Evolutionary conservation across 2,797 vertebrate species (phyloP).

Genomic region (Astyanax mexicanus): DNA sequence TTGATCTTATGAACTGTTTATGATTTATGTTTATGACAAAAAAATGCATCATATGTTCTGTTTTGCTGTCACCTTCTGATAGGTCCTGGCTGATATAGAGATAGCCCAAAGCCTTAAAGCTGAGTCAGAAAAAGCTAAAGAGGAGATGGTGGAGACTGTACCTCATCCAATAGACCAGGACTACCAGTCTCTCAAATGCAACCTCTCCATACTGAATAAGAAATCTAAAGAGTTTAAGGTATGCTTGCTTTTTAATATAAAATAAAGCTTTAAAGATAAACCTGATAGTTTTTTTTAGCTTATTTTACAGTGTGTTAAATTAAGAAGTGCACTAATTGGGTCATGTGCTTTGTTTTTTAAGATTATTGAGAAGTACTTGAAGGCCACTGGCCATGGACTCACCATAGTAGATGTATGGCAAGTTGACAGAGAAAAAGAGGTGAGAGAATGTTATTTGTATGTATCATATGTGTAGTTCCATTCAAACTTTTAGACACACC

Average conservation of each 20-base stretch:
- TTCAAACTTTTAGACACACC: too few relatives aligned
- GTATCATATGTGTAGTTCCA: not conserved
- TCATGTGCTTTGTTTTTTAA: constrained; percentile 60
- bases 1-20: not conserved
- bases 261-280: not conserved
- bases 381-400: constrained; percentile 66
- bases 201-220: constrained; percentile 77
- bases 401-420: constrained; percentile 85
- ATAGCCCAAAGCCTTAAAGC: constrained; percentile 90
- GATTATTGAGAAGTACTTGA: constrained; percentile 86
- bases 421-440: constrained; percentile 85
- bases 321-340: not conserved
- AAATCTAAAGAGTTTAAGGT: constrained; percentile 73
- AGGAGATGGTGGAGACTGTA: constrained; percentile 77
- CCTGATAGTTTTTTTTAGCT: not conserved
- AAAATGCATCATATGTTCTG: not conserved
- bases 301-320: not conserved
- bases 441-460: constrained; percentile 61
- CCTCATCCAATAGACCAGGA: constrained; percentile 85
- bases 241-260: not conserved
- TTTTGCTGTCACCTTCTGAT: not conserved
- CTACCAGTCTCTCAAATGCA: constrained; percentile 87
- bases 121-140: constrained; percentile 78
- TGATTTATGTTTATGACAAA: not conserved
- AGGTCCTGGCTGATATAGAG: constrained; percentile 94